Evolutionary conservation across 2,888 invertebrate species (phyloP), one percentile per base, ranked within the genome.

Genomic region (Abscondita cerata): DNA sequence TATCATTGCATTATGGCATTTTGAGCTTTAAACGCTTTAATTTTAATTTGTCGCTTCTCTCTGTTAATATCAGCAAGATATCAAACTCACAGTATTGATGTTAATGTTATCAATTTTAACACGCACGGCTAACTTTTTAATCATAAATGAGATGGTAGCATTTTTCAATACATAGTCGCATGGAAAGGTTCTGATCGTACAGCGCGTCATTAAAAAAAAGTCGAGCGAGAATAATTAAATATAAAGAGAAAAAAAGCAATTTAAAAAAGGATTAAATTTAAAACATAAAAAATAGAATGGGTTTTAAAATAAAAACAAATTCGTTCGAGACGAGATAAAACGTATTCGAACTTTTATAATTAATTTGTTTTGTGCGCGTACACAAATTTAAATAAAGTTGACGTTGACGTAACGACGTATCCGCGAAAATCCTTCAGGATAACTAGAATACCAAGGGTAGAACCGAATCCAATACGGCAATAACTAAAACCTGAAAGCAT

Each of bases 341-440:
- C 25, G 36, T 40, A 3, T 34, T 48, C 25, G 25, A 56, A 56
- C 51, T 57, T 40, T 20, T 44, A 41, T 51, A 57, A 57, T 57
- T 57, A 57, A 56, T 56, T 50, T 48, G 33, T 44, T 54, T 41
- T 53, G 16, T 44, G 53, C 16, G 41, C 15, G 53, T 15, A 3
- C 47, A 44, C 41, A 15, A 53, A 55, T 55, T 55, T 55, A 55
- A 55, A 55, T 47, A 54, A 18, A 40, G 40, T 40, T 40, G 40
- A 44, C 44, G 44, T 44, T 16, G 16, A 44, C 44, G 18, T 44
- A 19, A 13, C 31, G 19, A 36, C 11, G 18, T 13, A 15, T 11
- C 1, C 18, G 8, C 2, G 5, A 33, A 52, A 25, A 44, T 25
- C 53, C 41, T 15, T 38, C 11, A 18, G 13, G 40, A 34, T 31